Conservation (phyloP, 1,140 invertebrate species). For the Eurosta solidaginis region DNA sequence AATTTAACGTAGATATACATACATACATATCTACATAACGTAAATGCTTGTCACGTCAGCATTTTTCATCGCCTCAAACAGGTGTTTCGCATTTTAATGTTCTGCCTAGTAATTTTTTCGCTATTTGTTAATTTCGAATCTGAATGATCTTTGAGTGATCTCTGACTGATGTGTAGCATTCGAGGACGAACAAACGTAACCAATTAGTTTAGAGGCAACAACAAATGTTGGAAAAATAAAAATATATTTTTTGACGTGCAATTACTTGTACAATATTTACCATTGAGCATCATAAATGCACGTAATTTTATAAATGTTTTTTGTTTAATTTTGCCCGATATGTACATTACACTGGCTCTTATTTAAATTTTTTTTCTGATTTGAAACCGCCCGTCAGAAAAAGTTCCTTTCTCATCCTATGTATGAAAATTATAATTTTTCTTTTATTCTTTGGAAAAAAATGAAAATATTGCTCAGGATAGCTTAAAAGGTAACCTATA, state of each 20-base stretch:
- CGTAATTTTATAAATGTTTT: background rate
- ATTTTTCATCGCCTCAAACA: slow-evolving; percentile 13
- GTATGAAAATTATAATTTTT: too few relatives aligned
- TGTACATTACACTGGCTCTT: background rate
- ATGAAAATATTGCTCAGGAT: too few relatives aligned
- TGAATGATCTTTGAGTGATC: background rate
- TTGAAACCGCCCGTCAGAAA: too few relatives aligned
- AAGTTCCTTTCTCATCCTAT: too few relatives aligned
- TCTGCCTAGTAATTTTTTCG: too few relatives aligned
- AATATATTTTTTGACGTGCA: background rate
- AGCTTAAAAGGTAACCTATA: too few relatives aligned
- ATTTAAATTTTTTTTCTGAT: background rate
- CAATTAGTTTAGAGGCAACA: background rate
- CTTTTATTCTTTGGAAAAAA: too few relatives aligned
- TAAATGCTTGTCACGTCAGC: background rate
- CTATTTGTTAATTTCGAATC: background rate
- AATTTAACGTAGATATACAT: too few relatives aligned
- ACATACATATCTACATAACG: background rate
- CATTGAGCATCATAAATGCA: background rate
- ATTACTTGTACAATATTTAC: background rate
- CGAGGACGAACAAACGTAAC: background rate
- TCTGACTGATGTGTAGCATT: background rate
- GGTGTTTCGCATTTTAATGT: slow-evolving; percentile 2
- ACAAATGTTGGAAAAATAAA: background rate
- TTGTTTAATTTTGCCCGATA: background rate